Base-by-base conservation (phyloP, 2,888 invertebrate genomes). In the Opisthograptis luteolata region DNA sequence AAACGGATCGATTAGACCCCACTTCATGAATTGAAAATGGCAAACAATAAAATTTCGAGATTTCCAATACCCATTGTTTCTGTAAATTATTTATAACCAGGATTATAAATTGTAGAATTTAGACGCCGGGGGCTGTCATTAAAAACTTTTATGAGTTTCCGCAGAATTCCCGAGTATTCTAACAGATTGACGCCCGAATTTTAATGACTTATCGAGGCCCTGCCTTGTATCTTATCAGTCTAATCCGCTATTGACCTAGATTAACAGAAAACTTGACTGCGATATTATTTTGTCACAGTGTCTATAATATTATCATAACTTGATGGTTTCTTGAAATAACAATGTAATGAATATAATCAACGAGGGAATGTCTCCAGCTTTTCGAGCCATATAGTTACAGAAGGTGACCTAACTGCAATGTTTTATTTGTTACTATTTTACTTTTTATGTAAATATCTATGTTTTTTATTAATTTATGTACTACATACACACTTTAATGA, bases 141-240 rank as follows among this genome's bases (percentile, higher is more conserved):
- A 75, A 69, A 79, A 81, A 81, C 78, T 81, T 81, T 79, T 78
- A 81, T 76, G 73, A 79, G 70, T 71, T 78, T 69, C 66, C 37
- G 51, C 64, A 20, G 64, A 73, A 66, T 75, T 73, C 55, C 67
- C 67, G 63, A 68, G 60, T 70, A 66, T 69, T 57, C 61, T 66
- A 68, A 66, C 63, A 72, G 71, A 76, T 68, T 72, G 69, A 71
- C 65, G 66, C 57, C 60, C 55, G 60, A 68, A 79, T 76, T 76
- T 74, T 70, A 74, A 76, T 78, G 69, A 73, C 68, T 74, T 50
- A 55, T 52, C 44, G 39, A 24, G 12, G 15, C 36, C 42, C 48
- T 37, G 28, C 27, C 25, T 25, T 48, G 48, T 32, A 48, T 45
- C 39, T 35, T 42, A 51, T 51, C 44, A 40, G 35, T 34, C 40